Base-by-base conservation (phyloP, 1,140 invertebrate species). In the Drosophila trapezifrons region DNA sequence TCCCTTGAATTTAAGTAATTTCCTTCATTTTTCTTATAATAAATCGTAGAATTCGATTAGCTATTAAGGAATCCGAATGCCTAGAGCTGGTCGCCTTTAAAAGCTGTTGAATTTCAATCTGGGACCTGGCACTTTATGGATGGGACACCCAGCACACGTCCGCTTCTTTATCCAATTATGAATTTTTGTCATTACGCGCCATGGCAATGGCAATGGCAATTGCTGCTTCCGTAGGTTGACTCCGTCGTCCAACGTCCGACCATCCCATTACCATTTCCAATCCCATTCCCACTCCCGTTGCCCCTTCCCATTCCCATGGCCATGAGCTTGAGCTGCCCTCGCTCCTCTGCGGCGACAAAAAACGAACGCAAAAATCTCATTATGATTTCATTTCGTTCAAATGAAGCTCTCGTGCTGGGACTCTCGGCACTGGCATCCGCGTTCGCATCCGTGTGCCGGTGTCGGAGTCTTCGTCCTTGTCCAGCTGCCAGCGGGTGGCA, bases 331-430 rank as follows among this genome's bases (percentile, higher is more conserved):
- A 22, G 22, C 22, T 10, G 20, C 37, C 47, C 47, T 27, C 15
- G 35, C 40, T 17, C 47, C 52, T 76, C 40, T 76, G 77, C 65
- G 70, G 74, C 70, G 71, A 73, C 66, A 77, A 77, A 85, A 85
- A 80, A 82, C 76, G 72, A 87, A 89, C 84, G 81, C 81, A 85
- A 87, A 87, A 90, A 90, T 90, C 87, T 90, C 87, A 90, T 90
- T 90, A 90, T 90, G 87, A 90, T 90, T 90, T 90, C 87, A 90
- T 90, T 90, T 90, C 83, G 87, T 78, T 90, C 80, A 89, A 89
- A 89, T 89, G 84, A 89, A 90, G 80, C 80, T 60, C 73, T 90
- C 70, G 80, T 73, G 77, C 77, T 75, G 84, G 77, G 87, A 79
- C 76, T 78, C 32, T 52, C 27, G 27, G 62, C 37, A 47, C 46